These are phyloP conservation scores for Catocala nupta DNA, from an alignment of 2,888 invertebrate genomes.

Conservation along the genomic window DNA sequence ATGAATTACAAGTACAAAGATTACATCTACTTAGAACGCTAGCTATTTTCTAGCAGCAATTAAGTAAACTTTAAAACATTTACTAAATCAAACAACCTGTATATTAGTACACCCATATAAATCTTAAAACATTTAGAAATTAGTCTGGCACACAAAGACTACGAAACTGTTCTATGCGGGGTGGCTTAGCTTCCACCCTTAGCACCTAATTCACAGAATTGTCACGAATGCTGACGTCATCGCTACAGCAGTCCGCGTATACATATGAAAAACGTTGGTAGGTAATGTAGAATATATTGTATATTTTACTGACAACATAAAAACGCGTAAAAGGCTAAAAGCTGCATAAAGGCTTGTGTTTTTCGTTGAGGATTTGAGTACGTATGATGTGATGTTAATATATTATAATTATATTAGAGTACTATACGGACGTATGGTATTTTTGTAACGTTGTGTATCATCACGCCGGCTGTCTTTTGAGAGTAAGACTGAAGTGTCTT, in stretches of 20 bases:
- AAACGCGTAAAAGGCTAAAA: constrained; percentile 13
- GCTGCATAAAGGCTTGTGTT: neutral
- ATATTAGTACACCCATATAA: too few species aligned
- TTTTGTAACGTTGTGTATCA: neutral
- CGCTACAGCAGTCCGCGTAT: neutral
- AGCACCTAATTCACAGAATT: constrained; percentile 43
- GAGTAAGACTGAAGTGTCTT: too few species aligned
- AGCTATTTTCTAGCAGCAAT: too few species aligned
- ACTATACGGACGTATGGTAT: neutral
- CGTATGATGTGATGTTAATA: neutral
- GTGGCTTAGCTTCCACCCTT: constrained; percentile 25
- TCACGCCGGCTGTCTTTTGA: too few species aligned
- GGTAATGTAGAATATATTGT: constrained; percentile 17
- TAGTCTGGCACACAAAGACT: constrained; percentile 10
- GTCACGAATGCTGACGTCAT: constrained; percentile 42
- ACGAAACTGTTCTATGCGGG: constrained; percentile 18
- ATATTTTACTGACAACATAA: constrained; percentile 15
- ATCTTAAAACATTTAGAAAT: neutral
- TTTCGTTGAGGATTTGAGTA: neutral
- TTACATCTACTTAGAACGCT: too few species aligned
- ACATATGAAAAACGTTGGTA: constrained; percentile 22
- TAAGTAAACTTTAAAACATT: too few species aligned
- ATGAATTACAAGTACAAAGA: too few species aligned
- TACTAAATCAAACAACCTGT: too few species aligned
- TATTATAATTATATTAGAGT: constrained; percentile 1